A percentile compares a stretch with the other conserved stretches of the same genome.
Evolutionary conservation across 2,113 vertebrate genomes (phyloP).

Genomic region (Vidua chalybeata): DNA sequence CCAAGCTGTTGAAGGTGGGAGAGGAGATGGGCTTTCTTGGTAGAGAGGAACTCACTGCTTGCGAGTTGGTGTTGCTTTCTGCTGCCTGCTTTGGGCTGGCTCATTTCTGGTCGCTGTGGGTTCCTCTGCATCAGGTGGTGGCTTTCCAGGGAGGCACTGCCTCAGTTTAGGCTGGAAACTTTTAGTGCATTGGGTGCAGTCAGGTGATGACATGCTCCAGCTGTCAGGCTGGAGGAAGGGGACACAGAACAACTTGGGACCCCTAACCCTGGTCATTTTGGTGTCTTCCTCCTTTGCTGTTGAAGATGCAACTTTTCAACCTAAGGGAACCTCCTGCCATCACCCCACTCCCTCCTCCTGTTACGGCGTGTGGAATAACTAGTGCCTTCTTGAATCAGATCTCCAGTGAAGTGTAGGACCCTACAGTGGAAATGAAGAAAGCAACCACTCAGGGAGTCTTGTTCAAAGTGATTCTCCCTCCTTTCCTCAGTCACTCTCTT

Average conservation of each 20-base stretch:
- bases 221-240: not conserved
- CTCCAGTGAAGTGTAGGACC: not conserved
- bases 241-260: not conserved
- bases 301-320: not conserved
- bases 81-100: not conserved
- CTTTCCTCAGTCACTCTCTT: not conserved
- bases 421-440: not conserved
- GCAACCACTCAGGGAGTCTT: not conserved
- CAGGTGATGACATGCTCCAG: not conserved
- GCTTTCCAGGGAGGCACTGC: not conserved
- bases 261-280: not conserved
- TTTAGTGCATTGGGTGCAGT: not conserved
- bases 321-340: not conserved
- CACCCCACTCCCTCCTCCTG: not conserved
- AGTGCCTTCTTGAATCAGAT: not conserved
- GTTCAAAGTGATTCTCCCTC: not conserved
- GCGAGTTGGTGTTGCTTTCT: accelerated
- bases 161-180: not conserved
- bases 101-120: not conserved
- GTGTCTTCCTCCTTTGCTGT: not conserved
- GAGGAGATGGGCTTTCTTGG: not conserved
- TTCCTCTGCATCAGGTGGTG: not conserved
- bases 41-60: not conserved
- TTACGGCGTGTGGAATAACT: not conserved
- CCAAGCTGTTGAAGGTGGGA: not conserved